Evolutionary conservation across 2,113 vertebrate species (phyloP).

Genomic region (Platycercus adscitus): DNA sequence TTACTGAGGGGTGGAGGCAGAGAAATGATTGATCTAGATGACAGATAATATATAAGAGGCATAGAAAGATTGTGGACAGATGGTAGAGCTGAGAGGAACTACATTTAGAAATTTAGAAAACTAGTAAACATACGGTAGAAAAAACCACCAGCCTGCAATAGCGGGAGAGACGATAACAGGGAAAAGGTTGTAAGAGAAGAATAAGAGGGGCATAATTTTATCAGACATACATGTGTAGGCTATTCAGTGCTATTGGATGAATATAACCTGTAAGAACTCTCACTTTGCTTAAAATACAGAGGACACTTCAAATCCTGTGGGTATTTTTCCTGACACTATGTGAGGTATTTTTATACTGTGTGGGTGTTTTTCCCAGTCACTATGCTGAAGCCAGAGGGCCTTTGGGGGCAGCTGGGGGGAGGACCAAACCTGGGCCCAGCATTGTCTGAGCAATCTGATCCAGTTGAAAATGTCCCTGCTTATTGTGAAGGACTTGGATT

Average conservation of each 20-base stretch:
- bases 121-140: constrained; percentile 12
- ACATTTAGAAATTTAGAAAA: background rate
- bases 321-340: background rate
- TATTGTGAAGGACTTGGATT: background rate
- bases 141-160: background rate
- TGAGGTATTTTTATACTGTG: too few relatives aligned
- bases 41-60: background rate
- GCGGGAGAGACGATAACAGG: background rate
- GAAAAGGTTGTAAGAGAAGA: background rate
- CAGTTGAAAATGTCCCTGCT: background rate
- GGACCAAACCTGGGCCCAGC: background rate
- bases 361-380: background rate
- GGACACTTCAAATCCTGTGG: background rate
- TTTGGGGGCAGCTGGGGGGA: background rate
- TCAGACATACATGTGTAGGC: background rate
- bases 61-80: background rate
- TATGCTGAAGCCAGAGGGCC: background rate
- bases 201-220: background rate
- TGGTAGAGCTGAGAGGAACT: background rate
- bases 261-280: background rate
- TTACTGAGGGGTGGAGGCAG: background rate
- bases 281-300: background rate
- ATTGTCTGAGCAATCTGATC: background rate
- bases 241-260: background rate
- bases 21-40: background rate